phyloP scores from a whole-genome alignment of 1,140 invertebrate species.

The Zaprionus vittiger region DNA sequence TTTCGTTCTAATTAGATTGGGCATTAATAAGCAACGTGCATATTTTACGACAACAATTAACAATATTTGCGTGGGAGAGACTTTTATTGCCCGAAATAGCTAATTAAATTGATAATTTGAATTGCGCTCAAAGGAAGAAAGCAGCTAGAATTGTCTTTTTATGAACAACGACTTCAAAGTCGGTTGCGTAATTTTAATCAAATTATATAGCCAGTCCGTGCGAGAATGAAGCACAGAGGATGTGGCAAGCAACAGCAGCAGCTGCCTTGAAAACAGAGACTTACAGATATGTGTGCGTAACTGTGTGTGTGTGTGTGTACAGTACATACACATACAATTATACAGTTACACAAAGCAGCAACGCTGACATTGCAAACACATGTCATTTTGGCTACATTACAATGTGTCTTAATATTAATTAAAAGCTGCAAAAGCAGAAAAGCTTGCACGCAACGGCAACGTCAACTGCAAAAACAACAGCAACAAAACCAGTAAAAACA shows the following conservation, averaged over 20 bases:
- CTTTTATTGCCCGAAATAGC: slow-evolving; percentile 20
- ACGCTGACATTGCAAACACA: slow-evolving; percentile 55
- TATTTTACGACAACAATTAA: slow-evolving; percentile 39
- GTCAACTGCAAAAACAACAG: background rate
- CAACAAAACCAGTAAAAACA: slow-evolving; percentile 26
- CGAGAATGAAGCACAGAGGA: slow-evolving; percentile 1
- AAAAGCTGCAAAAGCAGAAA: slow-evolving; percentile 76
- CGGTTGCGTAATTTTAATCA: slow-evolving; percentile 49
- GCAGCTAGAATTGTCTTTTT: slow-evolving; percentile 11
- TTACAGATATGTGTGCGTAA: background rate
- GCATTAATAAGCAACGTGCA: slow-evolving; percentile 30
- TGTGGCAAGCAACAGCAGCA: slow-evolving; percentile 12
- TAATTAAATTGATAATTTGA: slow-evolving; percentile 38
- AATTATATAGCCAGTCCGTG: slow-evolving; percentile 48
- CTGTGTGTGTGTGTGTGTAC: background rate
- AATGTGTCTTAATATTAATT: slow-evolving; percentile 79
- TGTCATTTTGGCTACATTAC: slow-evolving; percentile 71
- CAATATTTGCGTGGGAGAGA: slow-evolving; percentile 14
- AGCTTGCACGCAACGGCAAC: slow-evolving; percentile 33
- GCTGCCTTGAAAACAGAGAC: background rate
- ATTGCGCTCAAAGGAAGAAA: background rate
- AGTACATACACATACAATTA: slow-evolving; percentile 2
- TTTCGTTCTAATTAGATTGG: slow-evolving; percentile 32
- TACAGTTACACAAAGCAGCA: slow-evolving; percentile 44
- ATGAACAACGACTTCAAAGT: slow-evolving; percentile 19